Base-by-base conservation (phyloP, 2,888 invertebrate genomes). In the Plutella xylostella region DNA sequence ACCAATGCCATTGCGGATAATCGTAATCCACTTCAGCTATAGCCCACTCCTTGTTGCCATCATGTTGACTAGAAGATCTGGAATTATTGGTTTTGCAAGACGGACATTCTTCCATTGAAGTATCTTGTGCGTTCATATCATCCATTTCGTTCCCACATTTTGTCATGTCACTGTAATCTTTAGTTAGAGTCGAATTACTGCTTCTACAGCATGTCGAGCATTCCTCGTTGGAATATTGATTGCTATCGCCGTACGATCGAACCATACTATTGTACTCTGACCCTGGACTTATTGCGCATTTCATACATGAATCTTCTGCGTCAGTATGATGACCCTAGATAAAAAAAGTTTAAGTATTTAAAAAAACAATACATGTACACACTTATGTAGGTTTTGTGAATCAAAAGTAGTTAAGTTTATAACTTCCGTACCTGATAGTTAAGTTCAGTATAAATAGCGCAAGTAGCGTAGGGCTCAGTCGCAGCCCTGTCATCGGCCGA, bases 391-490 rank as follows among this genome's bases (percentile, higher is more conserved):
- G n/a, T n/a, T n/a, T n/a, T n/a, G n/a, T n/a, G n/a, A n/a, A n/a
- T n/a, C n/a, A n/a, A n/a, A n/a, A n/a, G n/a, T n/a, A n/a, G n/a
- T 28, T 28, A 2, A 12, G 7, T 34, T 34, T 34, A 34, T 33
- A 14, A 9, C 7, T 14, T 6, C 12, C 14, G 4, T 50, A 79
- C 82, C 68, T 74, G 77, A 58, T 82, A 83, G 53, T 79, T 80
- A 28, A 83, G 52, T 60, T 83, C 82, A n/a, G 82, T 80, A 49
- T 83, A 83, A 58, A 83, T 83, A 44, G 91, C 91, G 46, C 92
- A 91, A 0, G 92, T 91, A 4, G 92, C 92, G 55, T 92, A 92
- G 2, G 92, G 90, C 48, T 90, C 90, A 1, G 89, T 88, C 2
- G 89, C 73, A 7, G 64, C 59, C 49, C 74, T 65, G 48, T 72